Evolutionary conservation across 2,888 invertebrate species (phyloP).

Genomic region (Yponomeuta evonymella): DNA sequence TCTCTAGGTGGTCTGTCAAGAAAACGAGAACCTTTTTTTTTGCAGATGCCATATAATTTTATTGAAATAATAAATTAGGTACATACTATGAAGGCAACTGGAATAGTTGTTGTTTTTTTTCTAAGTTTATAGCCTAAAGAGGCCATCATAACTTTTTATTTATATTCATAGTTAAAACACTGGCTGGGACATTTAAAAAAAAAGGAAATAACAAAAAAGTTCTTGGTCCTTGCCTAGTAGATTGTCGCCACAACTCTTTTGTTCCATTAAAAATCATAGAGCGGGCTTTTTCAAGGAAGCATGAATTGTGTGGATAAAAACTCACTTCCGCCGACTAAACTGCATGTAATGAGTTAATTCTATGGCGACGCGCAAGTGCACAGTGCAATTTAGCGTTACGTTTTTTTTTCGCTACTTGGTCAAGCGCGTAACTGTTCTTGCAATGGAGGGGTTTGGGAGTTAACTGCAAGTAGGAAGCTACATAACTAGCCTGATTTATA

Average conservation of each 20-base stretch:
- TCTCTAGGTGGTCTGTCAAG: slow-evolving; percentile 45
- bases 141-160: too few species aligned
- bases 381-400: neutral
- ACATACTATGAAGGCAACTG: neutral
- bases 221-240: neutral
- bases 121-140: neutral
- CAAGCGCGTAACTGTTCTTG: neutral
- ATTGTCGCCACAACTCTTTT: neutral
- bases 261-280: slow-evolving; percentile 1
- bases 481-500: too few species aligned
- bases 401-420: neutral
- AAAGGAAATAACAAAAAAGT: neutral
- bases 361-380: neutral
- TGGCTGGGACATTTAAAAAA: too few species aligned
- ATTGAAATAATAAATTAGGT: neutral
- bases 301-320: neutral
- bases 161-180: too few species aligned
- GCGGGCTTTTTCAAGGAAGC: neutral
- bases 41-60: neutral
- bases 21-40: neutral
- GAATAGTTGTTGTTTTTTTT: neutral
- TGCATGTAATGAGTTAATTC: slow-evolving; percentile 45
- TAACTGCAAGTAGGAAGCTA: too few species aligned
- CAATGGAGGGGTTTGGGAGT: too few species aligned
- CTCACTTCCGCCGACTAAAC: slow-evolving; percentile 33